Evolutionary conservation across 1,140 invertebrate genomes (phyloP), one percentile per base, ranked within the genome.

Genomic region (Drosophila hydei): DNA sequence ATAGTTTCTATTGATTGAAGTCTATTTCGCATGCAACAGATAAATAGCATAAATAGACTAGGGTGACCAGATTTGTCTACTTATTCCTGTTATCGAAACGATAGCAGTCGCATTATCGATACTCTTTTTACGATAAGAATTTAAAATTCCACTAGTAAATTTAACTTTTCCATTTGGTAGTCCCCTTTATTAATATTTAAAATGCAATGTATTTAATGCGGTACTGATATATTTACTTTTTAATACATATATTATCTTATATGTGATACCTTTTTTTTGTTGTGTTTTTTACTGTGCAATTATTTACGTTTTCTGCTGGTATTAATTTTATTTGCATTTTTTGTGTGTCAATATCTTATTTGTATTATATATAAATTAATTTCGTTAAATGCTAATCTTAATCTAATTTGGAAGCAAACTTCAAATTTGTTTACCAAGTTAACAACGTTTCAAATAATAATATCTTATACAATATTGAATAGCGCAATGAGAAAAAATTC

Each of bases 381-480:
- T 16, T 56, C 25, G 59, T 75, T 70, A 75, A 75, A 75, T 75
- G 67, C 68, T 72, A 71, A 48, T 54, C 59, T 75, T 71, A 70
- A 8, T 36, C 45, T 72, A 45, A 55, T 47, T 21, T 72, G 36
- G 61, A 48, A 65, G 55, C 67, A 75, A 70, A 75, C 68, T 45
- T 52, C 11, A 33, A 33, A 62, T 36, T 62, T 58, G 64, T 51
- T 72, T 69, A 52, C 51, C 43, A 42, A 55, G 23, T 73, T 73
- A 73, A 73, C 64, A 72, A 72, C 63, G 21, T 55, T 47, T 63
- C 43, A 40, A 55, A 42, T 51, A 69, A 33, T 42, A 61, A 42
- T 42, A 40, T 40, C 33, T 42, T 42, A 52, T 56, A 38, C 18
- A 18, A 64, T 60, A 21, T 30, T 47, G 18, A 59, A 30, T 40